These are phyloP conservation scores for Liolophura sinensis DNA, from an alignment of 1,140 invertebrate species.

Conservation along the genomic window DNA sequence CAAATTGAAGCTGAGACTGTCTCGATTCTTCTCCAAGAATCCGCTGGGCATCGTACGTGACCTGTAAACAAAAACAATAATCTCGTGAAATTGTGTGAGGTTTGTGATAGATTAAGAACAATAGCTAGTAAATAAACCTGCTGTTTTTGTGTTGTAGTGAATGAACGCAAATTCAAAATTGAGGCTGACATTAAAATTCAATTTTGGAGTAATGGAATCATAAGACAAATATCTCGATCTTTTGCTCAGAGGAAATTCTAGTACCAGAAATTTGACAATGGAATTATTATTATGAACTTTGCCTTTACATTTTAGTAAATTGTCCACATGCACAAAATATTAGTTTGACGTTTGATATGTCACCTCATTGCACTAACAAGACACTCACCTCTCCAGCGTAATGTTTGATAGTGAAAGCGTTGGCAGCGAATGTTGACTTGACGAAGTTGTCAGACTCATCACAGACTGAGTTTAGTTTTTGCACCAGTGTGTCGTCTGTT, in stretches of 20 bases:
- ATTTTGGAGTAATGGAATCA: no score
- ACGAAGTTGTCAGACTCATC: conserved; percentile 21
- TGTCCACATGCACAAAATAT: neutral
- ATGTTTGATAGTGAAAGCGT: conserved; percentile 35
- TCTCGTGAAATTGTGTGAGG: no score
- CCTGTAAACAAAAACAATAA: conserved; percentile 22
- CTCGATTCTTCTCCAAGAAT: conserved; percentile 50
- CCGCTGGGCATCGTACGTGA: conserved; percentile 34
- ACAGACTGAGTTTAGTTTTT: conserved; percentile 77
- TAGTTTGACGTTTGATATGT: neutral
- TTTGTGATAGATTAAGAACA: no score
- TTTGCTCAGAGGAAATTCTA: no score
- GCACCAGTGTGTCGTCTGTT: conserved; percentile 88
- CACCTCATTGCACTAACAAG: neutral
- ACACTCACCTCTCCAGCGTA: conserved; percentile 34
- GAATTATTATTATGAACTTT: no score
- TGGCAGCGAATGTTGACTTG: conserved; percentile 32
- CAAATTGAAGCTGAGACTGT: conserved; percentile 34
- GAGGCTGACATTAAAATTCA: no score
- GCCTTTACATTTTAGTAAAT: no score
- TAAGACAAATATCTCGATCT: no score
- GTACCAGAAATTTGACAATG: no score
- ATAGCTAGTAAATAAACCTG: no score
- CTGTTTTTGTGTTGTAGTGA: no score
- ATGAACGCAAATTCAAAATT: no score